Base-by-base conservation (phyloP, 1,140 invertebrate species). In the Lepidurus couesii region DNA sequence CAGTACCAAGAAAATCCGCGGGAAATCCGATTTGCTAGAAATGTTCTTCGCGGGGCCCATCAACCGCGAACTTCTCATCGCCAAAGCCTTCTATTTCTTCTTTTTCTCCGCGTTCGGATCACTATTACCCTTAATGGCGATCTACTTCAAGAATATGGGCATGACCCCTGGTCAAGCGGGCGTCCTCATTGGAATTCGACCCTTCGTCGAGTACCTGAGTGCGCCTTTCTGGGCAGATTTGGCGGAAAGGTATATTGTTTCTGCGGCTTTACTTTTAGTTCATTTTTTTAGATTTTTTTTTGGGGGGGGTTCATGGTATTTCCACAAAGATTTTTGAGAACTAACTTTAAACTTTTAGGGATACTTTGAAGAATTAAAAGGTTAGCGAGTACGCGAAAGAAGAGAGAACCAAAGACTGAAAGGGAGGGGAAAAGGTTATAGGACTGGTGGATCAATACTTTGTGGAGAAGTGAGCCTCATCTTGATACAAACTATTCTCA, bases 21-120 rank as follows among this genome's bases (percentile, higher is more conserved):
- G 94, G 7, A 91, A 90, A 83, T 91, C 90, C 79, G 94, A 95
- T 83, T 84, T 96, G 79, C 85, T 96, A 78, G 94, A 95, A 85
- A 88, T 92, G 82, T 86, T 95, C 11, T 95, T 93, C 82, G 93
- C 93, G 8, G 81, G 81, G 10, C 86, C 91, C 34, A 90, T 95
- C 5, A 94, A 96, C 84, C 93, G 93, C 75, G 95, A 98, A 84
- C 87, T 98, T 74, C 88, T 98, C 77, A 92, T 95, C 6, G 95
- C 96, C 76, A 98, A 98, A 85, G 92, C 93, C 1, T 99, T 99
- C 85, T 99, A 99, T 85, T 98, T 99, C 86, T 99, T 98, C 89
- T 99, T 99, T 86, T 99, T 98, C 84, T 96, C 97, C 2, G 97
- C 98, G 1, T 99, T 99, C 83, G 98, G 98, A 7, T 98, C 96